Percentiles rank a stretch among this genome's conserved stretches.
Conservation (phyloP, 2,888 invertebrate species). For the Rhodophaea formosa region DNA sequence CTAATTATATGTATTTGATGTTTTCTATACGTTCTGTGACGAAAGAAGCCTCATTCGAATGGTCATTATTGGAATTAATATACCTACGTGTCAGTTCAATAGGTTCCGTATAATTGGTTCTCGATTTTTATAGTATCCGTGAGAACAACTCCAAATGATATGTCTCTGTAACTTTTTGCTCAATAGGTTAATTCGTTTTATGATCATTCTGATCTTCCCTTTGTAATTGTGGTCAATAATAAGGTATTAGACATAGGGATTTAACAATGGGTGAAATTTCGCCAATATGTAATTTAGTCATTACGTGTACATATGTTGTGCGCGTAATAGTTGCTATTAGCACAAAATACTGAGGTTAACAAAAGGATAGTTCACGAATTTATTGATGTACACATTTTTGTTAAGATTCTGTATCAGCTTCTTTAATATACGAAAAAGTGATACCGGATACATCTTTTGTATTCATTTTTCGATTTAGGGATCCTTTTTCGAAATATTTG, state of each 20-base stretch:
- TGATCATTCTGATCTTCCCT: conserved; percentile 44
- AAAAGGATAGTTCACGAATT: background rate
- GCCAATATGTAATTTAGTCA: conserved; percentile 16
- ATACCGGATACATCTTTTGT: too few relatives aligned
- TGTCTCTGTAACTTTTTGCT: conserved; percentile 63
- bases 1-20: conserved; percentile 79
- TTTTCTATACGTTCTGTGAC: conserved; percentile 77
- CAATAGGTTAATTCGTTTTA: conserved; percentile 53
- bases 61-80: conserved; percentile 80
- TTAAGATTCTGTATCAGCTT: too few relatives aligned
- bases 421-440: too few relatives aligned
- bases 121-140: conserved; percentile 72
- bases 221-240: conserved; percentile 64
- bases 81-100: conserved; percentile 78
- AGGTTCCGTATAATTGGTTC: conserved; percentile 68
- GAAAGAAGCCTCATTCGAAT: conserved; percentile 70
- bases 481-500: too few relatives aligned
- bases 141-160: conserved; percentile 72
- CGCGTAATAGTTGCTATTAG: conserved; percentile 15
- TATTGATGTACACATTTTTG: too few relatives aligned
- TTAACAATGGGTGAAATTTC: conserved; percentile 28
- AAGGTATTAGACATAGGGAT: conserved; percentile 31
- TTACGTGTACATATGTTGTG: conserved; percentile 20
- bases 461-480: too few relatives aligned
- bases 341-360: background rate